phyloP scores from a whole-genome alignment of 23 tunicate genomes.

The Styela clava region DNA sequence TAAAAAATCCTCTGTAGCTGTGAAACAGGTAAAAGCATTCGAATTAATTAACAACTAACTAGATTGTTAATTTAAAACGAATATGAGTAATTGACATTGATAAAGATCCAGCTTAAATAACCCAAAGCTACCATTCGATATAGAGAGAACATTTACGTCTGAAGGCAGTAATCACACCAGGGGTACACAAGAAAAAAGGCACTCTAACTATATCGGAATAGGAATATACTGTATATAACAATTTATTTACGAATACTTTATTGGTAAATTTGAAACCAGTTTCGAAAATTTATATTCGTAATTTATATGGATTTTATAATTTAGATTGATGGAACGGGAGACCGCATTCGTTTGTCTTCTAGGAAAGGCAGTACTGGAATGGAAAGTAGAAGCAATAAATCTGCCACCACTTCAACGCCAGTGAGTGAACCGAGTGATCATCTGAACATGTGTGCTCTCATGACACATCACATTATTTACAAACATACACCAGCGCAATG shows the following conservation, averaged over 20 bases:
- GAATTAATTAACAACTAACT: background rate
- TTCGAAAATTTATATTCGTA: too few species aligned
- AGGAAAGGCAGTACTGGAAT: background rate
- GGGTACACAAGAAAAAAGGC: too few species aligned
- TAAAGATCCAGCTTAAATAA: too few species aligned
- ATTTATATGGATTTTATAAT: too few species aligned
- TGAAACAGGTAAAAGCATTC: background rate
- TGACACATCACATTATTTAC: conserved; percentile 30
- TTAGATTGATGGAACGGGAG: background rate
- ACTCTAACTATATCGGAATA: too few species aligned
- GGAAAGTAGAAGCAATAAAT: background rate
- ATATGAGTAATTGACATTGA: too few species aligned
- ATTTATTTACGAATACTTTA: too few species aligned
- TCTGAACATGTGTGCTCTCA: conserved; percentile 22
- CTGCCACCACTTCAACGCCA: background rate
- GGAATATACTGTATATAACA: too few species aligned
- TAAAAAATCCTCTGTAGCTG: background rate
- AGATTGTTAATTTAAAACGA: background rate
- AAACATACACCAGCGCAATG: background rate
- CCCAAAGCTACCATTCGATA: too few species aligned
- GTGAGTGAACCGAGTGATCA: background rate
- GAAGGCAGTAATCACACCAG: too few species aligned
- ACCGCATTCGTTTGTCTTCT: background rate
- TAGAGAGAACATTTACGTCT: too few species aligned
- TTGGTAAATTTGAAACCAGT: too few species aligned